Conservation (phyloP, 2,113 vertebrate species). For the Labeo rohita region DNA sequence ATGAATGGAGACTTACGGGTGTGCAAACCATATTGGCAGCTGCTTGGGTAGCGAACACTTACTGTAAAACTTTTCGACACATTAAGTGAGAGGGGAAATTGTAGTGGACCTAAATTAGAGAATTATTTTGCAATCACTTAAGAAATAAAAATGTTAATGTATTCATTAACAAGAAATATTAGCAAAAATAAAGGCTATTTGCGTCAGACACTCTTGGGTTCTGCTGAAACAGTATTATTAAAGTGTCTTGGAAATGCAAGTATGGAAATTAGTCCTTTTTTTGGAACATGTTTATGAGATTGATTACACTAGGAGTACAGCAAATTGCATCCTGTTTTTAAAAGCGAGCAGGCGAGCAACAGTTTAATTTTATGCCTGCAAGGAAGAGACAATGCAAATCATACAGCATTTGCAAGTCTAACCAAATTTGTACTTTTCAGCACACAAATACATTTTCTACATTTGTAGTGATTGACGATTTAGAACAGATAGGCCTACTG, state of each 20-base stretch:
- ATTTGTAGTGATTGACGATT: background rate
- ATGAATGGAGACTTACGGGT: slow-evolving; percentile 29
- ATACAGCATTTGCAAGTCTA: background rate
- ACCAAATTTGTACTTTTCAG: background rate
- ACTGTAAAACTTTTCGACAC: background rate
- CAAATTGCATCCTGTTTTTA: slow-evolving; percentile 8
- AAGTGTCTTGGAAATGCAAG: background rate
- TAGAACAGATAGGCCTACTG: background rate
- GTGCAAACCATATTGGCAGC: background rate
- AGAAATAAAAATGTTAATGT: background rate
- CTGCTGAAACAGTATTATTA: background rate
- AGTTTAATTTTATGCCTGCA: background rate
- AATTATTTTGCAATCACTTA: background rate
- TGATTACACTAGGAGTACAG: slow-evolving; percentile 4
- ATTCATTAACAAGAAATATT: background rate
- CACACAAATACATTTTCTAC: background rate
- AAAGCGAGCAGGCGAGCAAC: background rate
- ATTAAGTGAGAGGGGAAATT: background rate
- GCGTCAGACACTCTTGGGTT: background rate
- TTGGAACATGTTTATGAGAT: background rate
- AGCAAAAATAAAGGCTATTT: background rate
- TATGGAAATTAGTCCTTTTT: background rate
- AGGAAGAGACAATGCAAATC: background rate
- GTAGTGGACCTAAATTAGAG: background rate
- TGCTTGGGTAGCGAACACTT: background rate